These are phyloP conservation scores for Phainopepla nitens DNA, from an alignment of 2,113 vertebrate species.

Conservation along the genomic window DNA sequence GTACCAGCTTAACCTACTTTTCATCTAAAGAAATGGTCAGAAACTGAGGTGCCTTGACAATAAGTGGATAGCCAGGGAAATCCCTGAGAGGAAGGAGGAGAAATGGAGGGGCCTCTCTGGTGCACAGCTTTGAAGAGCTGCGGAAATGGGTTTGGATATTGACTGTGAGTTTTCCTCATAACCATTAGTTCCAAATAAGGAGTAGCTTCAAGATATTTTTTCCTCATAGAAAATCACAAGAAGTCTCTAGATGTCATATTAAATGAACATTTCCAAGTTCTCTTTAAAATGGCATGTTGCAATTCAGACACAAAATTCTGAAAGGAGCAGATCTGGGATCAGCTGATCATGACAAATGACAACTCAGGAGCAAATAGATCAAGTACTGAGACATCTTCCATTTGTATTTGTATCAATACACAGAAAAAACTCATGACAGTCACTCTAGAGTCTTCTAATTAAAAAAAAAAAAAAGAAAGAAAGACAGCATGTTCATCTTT, in stretches of 20 bases:
- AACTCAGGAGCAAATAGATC: not conserved
- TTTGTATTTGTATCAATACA: not conserved
- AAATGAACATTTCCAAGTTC: not conserved
- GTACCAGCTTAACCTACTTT: not conserved
- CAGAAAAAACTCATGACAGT: not conserved
- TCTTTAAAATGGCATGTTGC: accelerated
- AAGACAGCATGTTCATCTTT: not conserved
- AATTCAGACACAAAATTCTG: not conserved
- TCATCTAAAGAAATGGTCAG: not conserved
- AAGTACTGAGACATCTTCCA: not conserved
- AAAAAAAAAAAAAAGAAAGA: not conserved
- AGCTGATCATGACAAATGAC: not conserved
- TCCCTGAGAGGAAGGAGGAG: not conserved
- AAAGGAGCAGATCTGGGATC: not conserved
- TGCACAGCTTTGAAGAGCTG: not conserved
- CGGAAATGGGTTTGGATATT: not conserved
- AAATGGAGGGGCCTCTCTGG: not conserved
- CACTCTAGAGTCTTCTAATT: not conserved
- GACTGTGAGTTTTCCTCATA: not conserved
- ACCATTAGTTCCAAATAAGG: too few relatives aligned
- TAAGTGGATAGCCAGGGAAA: not conserved
- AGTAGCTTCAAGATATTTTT: not conserved
- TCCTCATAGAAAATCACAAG: not conserved
- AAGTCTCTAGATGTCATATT: not conserved
- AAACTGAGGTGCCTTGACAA: not conserved